phyloP scores from a whole-genome alignment of 2,797 vertebrate species.

The Karalla daura region DNA sequence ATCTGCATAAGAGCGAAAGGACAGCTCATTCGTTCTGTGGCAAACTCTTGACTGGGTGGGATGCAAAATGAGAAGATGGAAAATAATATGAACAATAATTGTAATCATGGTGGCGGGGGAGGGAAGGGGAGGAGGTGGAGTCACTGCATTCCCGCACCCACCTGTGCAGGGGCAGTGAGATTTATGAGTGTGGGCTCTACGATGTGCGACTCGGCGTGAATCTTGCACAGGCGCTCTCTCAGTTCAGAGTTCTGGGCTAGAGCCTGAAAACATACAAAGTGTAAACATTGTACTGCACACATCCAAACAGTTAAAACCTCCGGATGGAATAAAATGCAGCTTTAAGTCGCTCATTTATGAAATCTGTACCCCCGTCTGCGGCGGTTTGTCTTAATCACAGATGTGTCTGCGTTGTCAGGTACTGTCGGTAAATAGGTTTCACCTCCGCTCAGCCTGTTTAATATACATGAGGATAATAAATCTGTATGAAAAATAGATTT shows the following conservation, averaged over 20 bases:
- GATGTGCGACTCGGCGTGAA: slow-evolving; percentile 94
- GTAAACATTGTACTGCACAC: slow-evolving; percentile 56
- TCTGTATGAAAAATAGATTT: too few species aligned
- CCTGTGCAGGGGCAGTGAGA: slow-evolving; percentile 90
- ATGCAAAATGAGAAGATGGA: slow-evolving; percentile 53
- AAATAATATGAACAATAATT: slow-evolving; percentile 52
- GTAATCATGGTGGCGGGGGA: slow-evolving; percentile 16
- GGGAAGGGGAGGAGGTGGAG: slow-evolving; percentile 18
- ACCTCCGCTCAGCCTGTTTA: too few species aligned
- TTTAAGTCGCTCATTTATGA: background rate
- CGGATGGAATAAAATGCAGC: background rate
- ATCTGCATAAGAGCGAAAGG: slow-evolving; percentile 25
- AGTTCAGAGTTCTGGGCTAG: slow-evolving; percentile 96
- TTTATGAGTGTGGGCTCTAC: slow-evolving; percentile 90
- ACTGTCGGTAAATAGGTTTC: too few species aligned
- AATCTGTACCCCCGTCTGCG: background rate
- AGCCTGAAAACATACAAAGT: slow-evolving; percentile 87
- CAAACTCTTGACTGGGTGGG: slow-evolving; percentile 41
- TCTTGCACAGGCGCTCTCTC: slow-evolving; percentile 96
- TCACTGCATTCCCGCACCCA: slow-evolving; percentile 84
- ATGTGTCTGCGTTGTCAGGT: too few species aligned
- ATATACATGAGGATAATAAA: too few species aligned
- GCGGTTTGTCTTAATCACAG: too few species aligned
- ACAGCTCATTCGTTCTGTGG: slow-evolving; percentile 60
- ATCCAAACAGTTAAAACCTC: slow-evolving; percentile 4